phyloP scores from a whole-genome alignment of 64 coral and sea anemone genomes.

The Montipora foliosa region DNA sequence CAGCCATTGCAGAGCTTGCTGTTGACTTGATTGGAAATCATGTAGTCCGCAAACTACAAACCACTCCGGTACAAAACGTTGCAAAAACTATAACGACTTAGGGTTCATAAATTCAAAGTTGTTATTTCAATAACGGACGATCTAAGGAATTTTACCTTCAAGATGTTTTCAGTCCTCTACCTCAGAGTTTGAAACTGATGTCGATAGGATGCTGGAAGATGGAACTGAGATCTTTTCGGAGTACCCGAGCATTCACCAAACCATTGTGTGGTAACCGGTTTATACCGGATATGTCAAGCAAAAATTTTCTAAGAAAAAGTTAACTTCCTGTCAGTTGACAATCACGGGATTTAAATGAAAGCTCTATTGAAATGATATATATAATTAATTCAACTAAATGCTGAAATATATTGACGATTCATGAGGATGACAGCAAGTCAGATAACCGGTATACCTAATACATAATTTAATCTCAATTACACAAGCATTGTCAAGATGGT shows the following conservation, averaged over 20 bases:
- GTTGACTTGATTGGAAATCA: not conserved
- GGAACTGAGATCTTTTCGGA: not conserved
- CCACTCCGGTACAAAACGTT: not conserved
- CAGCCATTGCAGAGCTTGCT: not conserved
- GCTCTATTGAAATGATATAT: too few species aligned
- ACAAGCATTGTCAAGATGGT: too few species aligned
- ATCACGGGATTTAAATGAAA: not conserved
- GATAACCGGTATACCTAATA: too few species aligned
- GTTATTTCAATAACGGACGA: not conserved
- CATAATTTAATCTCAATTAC: too few species aligned
- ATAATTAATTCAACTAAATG: too few species aligned
- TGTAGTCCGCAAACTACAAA: not conserved
- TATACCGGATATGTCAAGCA: not conserved
- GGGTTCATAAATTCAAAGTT: not conserved
- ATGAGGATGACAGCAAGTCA: too few species aligned
- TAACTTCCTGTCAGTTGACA: not conserved
- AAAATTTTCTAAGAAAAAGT: not conserved
- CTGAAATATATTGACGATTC: too few species aligned
- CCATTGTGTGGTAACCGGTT: not conserved
- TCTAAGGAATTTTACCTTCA: not conserved
- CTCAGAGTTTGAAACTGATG: not conserved
- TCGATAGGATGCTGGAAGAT: not conserved
- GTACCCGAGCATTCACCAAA: not conserved
- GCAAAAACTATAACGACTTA: not conserved
- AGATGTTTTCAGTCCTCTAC: not conserved